These are phyloP conservation scores for Drosophila parabipectinata DNA, from an alignment of 1,140 invertebrate genomes.

Conservation along the genomic window DNA sequence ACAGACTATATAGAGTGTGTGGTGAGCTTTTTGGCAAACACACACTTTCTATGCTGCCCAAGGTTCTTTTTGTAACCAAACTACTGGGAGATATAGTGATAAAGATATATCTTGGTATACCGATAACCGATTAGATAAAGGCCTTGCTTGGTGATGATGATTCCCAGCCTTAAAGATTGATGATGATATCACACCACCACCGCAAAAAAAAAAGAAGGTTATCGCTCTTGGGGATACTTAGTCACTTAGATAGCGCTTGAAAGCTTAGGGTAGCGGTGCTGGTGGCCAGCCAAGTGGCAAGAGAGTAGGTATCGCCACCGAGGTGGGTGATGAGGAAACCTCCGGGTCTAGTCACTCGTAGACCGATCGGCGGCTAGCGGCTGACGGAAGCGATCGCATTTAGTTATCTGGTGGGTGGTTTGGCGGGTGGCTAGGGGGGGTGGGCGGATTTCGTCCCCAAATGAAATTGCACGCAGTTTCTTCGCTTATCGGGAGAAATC, in stretches of 20 bases:
- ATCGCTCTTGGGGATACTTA: constrained; percentile 19
- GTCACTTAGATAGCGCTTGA: constrained; percentile 25
- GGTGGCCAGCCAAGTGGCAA: too few relatives aligned
- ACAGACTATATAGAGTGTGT: not conserved
- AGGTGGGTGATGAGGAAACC: constrained; percentile 32
- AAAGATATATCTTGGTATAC: not conserved
- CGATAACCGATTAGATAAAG: not conserved
- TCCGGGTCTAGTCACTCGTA: constrained; percentile 32
- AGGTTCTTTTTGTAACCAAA: constrained; percentile 31
- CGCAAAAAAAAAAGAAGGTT: constrained; percentile 1
- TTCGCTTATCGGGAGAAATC: constrained; percentile 4
- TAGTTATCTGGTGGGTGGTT: constrained; percentile 13
- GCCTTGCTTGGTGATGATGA: not conserved
- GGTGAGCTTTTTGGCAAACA: constrained; percentile 22
- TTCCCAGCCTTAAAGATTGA: not conserved
- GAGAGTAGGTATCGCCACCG: too few relatives aligned
- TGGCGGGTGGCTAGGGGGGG: not conserved
- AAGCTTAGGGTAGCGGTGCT: too few relatives aligned
- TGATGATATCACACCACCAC: constrained; percentile 1
- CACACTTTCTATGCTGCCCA: constrained; percentile 1
- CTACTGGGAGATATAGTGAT: constrained; percentile 6
- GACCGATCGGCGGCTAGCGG: constrained; percentile 29
- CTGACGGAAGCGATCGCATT: constrained; percentile 18
- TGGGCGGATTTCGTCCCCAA: constrained; percentile 18
- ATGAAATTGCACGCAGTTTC: constrained; percentile 27